Evolutionary conservation across 2,113 vertebrate genomes (phyloP).

Genomic region (Gorsachius goisagi): DNA sequence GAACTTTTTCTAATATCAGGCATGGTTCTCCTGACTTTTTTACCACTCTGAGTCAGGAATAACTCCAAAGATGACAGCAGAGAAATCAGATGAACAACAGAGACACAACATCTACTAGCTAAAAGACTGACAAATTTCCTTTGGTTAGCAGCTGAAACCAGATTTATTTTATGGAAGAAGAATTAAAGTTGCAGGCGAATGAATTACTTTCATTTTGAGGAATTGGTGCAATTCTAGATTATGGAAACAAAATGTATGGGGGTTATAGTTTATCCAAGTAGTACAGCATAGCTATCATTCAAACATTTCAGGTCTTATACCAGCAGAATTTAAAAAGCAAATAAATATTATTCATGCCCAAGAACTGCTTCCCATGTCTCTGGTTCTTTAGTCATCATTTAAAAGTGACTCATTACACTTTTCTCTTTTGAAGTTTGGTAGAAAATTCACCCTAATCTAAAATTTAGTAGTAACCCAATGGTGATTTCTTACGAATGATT

Average conservation of each 20-base stretch:
- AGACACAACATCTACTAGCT: not conserved
- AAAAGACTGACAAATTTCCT: not conserved
- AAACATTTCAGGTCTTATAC: slow-evolving; percentile 4
- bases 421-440: not conserved
- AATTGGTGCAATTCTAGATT: not conserved
- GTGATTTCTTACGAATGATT: slow-evolving; percentile 19
- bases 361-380: not conserved
- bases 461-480: not conserved
- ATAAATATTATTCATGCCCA: not conserved
- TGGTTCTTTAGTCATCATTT: not conserved
- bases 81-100: not conserved
- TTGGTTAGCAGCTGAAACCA: not conserved
- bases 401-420: slow-evolving; percentile 13
- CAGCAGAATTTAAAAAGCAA: not conserved
- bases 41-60: not conserved
- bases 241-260: not conserved
- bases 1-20: not conserved
- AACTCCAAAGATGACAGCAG: not conserved
- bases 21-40: not conserved
- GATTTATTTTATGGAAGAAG: not conserved
- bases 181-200: not conserved
- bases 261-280: not conserved
- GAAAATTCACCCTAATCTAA: slow-evolving; percentile 5
- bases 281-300: not conserved
- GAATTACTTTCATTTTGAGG: not conserved